These are phyloP conservation scores for Plusia festucae DNA, from an alignment of 2,888 invertebrate species.

Conservation along the genomic window DNA sequence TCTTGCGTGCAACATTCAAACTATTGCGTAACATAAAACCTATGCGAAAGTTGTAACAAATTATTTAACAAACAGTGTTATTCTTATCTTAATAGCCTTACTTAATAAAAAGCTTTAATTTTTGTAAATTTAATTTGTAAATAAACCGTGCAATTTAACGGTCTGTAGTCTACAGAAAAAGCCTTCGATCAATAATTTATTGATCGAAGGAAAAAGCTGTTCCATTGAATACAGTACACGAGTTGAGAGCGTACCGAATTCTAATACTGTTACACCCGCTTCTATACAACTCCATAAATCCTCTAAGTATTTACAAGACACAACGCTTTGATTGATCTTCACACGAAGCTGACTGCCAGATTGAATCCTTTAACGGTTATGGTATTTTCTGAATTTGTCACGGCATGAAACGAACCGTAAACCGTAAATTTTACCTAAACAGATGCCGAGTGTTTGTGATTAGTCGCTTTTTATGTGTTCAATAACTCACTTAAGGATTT, in stretches of 20 bases:
- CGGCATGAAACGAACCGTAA: constrained; percentile 44
- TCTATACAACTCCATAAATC: constrained; percentile 33
- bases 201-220: too few relatives aligned
- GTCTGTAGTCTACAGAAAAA: constrained; percentile 20
- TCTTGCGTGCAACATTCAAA: constrained; percentile 49
- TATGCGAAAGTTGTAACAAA: constrained; percentile 50
- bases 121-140: constrained; percentile 9
- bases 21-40: constrained; percentile 45
- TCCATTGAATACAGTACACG: constrained; percentile 35
- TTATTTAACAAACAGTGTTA: constrained; percentile 40
- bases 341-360: constrained; percentile 59
- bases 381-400: constrained; percentile 64
- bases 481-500: constrained; percentile 9
- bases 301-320: constrained; percentile 27
- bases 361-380: constrained; percentile 68
- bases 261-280: constrained; percentile 48
- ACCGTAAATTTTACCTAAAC: constrained; percentile 24
- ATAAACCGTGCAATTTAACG: constrained; percentile 13
- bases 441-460: constrained; percentile 26
- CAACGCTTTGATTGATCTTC: constrained; percentile 52
- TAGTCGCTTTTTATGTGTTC: constrained; percentile 9
- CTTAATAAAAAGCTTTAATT: constrained; percentile 7
- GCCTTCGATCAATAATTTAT: too few relatives aligned
- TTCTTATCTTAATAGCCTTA: constrained; percentile 17
- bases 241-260: constrained; percentile 45